Conservation (phyloP, 2,888 invertebrate species). For the Leucophenga montana region DNA sequence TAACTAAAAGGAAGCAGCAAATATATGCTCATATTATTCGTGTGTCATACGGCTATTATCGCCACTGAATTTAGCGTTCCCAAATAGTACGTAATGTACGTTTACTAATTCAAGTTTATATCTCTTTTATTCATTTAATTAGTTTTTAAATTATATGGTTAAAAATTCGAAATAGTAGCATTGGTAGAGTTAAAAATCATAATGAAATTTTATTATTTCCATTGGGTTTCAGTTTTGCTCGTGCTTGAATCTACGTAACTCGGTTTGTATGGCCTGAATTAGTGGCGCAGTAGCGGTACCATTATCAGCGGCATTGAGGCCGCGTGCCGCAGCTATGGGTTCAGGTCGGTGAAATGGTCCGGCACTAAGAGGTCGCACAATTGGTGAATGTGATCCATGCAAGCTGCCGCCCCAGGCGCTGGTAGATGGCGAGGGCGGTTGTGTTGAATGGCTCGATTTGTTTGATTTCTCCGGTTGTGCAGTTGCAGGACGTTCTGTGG, state of each 20-base stretch:
- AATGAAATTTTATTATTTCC: slow-evolving; percentile 30
- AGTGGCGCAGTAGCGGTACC: slow-evolving; percentile 78
- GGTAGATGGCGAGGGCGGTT: slow-evolving; percentile 73
- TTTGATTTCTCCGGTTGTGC: slow-evolving; percentile 69
- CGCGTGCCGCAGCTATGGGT: slow-evolving; percentile 61
- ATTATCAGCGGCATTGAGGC: slow-evolving; percentile 13
- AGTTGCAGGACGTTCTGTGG: slow-evolving; percentile 68
- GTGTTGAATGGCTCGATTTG: slow-evolving; percentile 69
- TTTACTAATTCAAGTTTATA: too few relatives aligned
- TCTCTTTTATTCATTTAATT: too few relatives aligned
- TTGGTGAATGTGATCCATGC: slow-evolving; percentile 75
- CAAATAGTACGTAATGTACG: too few relatives aligned
- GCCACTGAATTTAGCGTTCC: too few relatives aligned
- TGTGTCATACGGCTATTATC: too few relatives aligned
- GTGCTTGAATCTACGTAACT: slow-evolving; percentile 73
- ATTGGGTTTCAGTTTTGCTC: slow-evolving; percentile 46
- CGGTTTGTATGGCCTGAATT: slow-evolving; percentile 88
- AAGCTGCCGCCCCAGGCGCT: slow-evolving; percentile 75
- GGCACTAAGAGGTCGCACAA: slow-evolving; percentile 78
- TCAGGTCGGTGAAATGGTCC: slow-evolving; percentile 77
- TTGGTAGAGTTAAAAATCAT: slow-evolving; percentile 16
- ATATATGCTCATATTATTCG: too few relatives aligned
- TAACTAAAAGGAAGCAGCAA: too few relatives aligned
- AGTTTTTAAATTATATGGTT: too few relatives aligned
- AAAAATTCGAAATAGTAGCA: too few relatives aligned